Evolutionary conservation across 2,113 vertebrate species (phyloP).

Genomic region (Tinamus guttatus): DNA sequence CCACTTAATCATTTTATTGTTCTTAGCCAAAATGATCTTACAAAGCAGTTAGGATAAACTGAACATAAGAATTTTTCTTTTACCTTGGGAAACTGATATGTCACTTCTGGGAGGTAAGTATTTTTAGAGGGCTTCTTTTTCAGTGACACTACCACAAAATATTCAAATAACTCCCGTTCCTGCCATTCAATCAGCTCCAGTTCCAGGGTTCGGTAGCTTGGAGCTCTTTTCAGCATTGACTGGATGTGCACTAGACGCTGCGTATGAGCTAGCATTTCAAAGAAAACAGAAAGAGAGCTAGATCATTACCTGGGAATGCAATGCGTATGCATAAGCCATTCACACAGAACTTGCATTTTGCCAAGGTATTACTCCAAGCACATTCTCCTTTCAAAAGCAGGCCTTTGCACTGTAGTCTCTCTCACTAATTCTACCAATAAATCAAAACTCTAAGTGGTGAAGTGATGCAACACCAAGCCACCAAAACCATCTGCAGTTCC

Average conservation of each 20-base stretch:
- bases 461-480: neutral
- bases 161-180: slow-evolving; percentile 97
- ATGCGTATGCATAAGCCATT: neutral
- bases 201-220: slow-evolving; percentile 96
- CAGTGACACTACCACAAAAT: slow-evolving; percentile 96
- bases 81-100: slow-evolving; percentile 99
- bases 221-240: slow-evolving; percentile 92
- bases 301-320: neutral
- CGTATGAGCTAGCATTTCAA: slow-evolving; percentile 86
- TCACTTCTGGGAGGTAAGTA: slow-evolving; percentile 93
- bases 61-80: neutral
- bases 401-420: neutral
- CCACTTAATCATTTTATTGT: neutral
- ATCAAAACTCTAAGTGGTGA: slow-evolving; percentile 11
- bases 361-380: neutral
- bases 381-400: neutral
- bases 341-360: neutral
- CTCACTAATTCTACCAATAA: slow-evolving; percentile 19
- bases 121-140: slow-evolving; percentile 97
- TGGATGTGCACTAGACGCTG: slow-evolving; percentile 95
- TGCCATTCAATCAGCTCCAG: slow-evolving; percentile 98
- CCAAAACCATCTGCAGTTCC: neutral
- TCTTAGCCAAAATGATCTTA: neutral
- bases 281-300: neutral
- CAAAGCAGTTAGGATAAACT: neutral